Evolutionary conservation across 2,888 invertebrate species (phyloP).

Genomic region (Mythimna pallens): DNA sequence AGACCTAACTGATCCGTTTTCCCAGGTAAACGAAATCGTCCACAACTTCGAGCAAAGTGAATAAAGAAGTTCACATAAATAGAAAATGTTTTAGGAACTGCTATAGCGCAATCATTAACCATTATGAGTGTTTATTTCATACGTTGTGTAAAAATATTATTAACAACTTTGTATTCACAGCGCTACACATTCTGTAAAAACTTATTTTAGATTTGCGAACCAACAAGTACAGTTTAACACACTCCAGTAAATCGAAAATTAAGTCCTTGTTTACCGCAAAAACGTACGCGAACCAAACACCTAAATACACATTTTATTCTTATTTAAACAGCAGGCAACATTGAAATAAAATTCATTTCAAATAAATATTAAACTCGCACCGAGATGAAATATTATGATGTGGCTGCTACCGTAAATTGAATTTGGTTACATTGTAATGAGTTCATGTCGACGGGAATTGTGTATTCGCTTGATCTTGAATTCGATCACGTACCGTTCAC

Average conservation of each 20-base stretch:
- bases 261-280: slow-evolving; percentile 70
- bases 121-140: slow-evolving; percentile 7
- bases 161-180: slow-evolving; percentile 32
- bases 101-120: slow-evolving; percentile 22
- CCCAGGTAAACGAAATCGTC: too few relatives aligned
- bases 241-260: slow-evolving; percentile 70
- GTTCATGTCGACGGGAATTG: slow-evolving; percentile 84
- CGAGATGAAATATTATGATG: slow-evolving; percentile 86
- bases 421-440: slow-evolving; percentile 89
- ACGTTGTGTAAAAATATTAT: slow-evolving; percentile 17
- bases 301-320: slow-evolving; percentile 72
- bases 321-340: slow-evolving; percentile 74
- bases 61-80: not conserved
- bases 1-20: too few relatives aligned
- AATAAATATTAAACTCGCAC: slow-evolving; percentile 77
- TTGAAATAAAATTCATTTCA: slow-evolving; percentile 73
- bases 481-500: slow-evolving; percentile 86
- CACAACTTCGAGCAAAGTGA: too few relatives aligned
- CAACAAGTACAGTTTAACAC: slow-evolving; percentile 54
- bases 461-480: slow-evolving; percentile 87
- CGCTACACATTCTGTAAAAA: slow-evolving; percentile 39
- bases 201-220: slow-evolving; percentile 42
- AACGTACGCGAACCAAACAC: slow-evolving; percentile 64
- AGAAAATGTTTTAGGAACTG: not conserved
- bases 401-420: slow-evolving; percentile 85